Conservation (phyloP, 2,797 vertebrate genomes). For the Ctenochaetus hawaiiensis region DNA sequence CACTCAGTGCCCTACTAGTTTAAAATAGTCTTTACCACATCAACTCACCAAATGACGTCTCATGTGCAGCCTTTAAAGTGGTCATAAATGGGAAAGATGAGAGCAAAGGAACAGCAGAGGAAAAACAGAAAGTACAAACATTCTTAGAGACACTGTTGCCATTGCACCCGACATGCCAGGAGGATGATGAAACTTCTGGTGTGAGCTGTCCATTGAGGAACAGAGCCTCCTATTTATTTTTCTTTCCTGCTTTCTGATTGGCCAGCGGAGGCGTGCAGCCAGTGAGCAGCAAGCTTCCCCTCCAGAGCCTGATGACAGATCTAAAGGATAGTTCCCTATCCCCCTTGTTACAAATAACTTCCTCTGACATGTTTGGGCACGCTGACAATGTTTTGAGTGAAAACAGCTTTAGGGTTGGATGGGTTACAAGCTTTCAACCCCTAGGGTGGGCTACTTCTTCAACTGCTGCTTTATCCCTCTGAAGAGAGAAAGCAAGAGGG, state of each 20-base stretch:
- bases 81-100: conserved; percentile 42
- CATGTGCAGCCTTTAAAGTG: conserved; percentile 19
- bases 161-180: conserved; percentile 30
- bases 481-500: conserved; percentile 67
- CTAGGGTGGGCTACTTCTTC: conserved; percentile 86
- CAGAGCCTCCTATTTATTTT: conserved; percentile 78
- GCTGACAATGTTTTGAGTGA: conserved; percentile 87
- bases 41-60: conserved; percentile 3
- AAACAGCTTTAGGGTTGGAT: conserved; percentile 88
- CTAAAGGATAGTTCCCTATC: conserved; percentile 85
- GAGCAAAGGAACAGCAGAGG: conserved; percentile 21
- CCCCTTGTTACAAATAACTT: conserved; percentile 87
- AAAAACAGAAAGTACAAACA: conserved; percentile 55
- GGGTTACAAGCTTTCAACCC: conserved; percentile 86
- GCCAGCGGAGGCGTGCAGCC: conserved; percentile 73
- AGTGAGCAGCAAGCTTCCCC: conserved; percentile 72
- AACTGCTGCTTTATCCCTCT: conserved; percentile 82
- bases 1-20: not conserved
- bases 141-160: conserved; percentile 56
- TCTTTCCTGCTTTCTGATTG: conserved; percentile 77
- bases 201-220: conserved; percentile 66
- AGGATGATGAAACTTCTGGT: conserved; percentile 66
- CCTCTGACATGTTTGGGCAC: conserved; percentile 86
- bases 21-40: conserved; percentile 9
- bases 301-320: conserved; percentile 81